phyloP scores from a whole-genome alignment of 2,797 vertebrate genomes.

The Semotilus atromaculatus region DNA sequence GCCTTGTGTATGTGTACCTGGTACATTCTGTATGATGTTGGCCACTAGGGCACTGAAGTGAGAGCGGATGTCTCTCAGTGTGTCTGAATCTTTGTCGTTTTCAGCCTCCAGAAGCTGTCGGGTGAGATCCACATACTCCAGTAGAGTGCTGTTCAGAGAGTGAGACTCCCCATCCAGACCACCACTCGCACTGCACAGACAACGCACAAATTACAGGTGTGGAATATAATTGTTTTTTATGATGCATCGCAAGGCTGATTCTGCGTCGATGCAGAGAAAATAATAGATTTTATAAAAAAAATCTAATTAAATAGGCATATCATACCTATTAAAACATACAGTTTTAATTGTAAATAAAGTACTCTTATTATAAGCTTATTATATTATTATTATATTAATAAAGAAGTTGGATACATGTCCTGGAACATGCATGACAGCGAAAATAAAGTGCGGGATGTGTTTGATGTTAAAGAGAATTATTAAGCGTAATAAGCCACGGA shows the following conservation, averaged over 20 bases:
- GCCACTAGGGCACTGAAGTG: slow-evolving; percentile 99
- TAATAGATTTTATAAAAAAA: not conserved
- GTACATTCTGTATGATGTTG: slow-evolving; percentile 98
- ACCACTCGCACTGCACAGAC: slow-evolving; percentile 87
- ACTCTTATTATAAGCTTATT: not conserved
- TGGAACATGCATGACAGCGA: not conserved
- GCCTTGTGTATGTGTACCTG: slow-evolving; percentile 79
- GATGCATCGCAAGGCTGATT: not conserved
- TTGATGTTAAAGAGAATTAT: not conserved
- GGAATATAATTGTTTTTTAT: not conserved
- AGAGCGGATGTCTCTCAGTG: slow-evolving; percentile 95
- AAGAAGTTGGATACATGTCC: not conserved
- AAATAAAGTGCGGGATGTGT: not conserved
- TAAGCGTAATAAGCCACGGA: not conserved
- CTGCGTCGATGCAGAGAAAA: not conserved
- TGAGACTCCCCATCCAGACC: slow-evolving; percentile 96
- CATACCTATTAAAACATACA: not conserved
- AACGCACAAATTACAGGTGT: slow-evolving; percentile 1
- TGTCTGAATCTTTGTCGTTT: slow-evolving; percentile 98
- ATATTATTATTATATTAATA: too few relatives aligned
- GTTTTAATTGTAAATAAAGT: not conserved
- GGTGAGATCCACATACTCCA: slow-evolving; percentile 98
- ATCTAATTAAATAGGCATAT: too few relatives aligned
- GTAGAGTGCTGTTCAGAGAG: slow-evolving; percentile 93
- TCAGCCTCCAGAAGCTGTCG: slow-evolving; percentile 96